Evolutionary conservation across 1,140 invertebrate genomes (phyloP).

Genomic region (Euwallacea similis): DNA sequence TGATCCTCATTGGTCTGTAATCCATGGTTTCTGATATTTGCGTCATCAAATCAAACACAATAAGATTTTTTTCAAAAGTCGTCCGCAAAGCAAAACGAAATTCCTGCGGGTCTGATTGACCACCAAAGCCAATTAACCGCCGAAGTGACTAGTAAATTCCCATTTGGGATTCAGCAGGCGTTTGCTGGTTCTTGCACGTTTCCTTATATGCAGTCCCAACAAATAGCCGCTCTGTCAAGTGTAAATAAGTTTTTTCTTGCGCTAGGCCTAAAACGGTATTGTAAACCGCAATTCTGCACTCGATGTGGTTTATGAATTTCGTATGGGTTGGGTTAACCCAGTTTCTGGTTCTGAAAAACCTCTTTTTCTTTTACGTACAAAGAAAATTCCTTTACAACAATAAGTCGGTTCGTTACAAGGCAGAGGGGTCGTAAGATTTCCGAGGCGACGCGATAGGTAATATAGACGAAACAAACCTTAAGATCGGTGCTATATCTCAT

Average conservation of each 20-base stretch:
- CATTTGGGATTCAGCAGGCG: conserved; percentile 37
- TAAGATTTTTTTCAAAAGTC: conserved; percentile 21
- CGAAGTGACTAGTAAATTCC: conserved; percentile 29
- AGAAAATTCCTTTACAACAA: background rate
- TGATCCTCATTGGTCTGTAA: no score
- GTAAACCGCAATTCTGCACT: conserved; percentile 14
- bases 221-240: conserved; percentile 22
- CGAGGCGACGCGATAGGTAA: conserved; percentile 23
- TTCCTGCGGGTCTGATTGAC: conserved; percentile 29
- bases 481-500: conserved; percentile 47
- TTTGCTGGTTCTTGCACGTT: conserved; percentile 31
- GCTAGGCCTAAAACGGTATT: conserved; percentile 23
- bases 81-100: conserved; percentile 21
- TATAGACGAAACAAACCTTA: conserved; percentile 36
- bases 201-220: conserved; percentile 24
- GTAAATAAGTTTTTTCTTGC: conserved; percentile 30
- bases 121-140: conserved; percentile 35
- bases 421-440: conserved; percentile 24
- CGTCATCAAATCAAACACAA: no score
- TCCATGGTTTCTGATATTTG: no score
- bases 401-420: conserved; percentile 5
- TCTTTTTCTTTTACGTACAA: background rate
- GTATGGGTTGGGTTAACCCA: background rate
- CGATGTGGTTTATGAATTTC: conserved; percentile 11
- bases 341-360: background rate